Evolutionary conservation across 2,113 vertebrate genomes (phyloP).

Genomic region (Cyanoderma ruficeps): DNA sequence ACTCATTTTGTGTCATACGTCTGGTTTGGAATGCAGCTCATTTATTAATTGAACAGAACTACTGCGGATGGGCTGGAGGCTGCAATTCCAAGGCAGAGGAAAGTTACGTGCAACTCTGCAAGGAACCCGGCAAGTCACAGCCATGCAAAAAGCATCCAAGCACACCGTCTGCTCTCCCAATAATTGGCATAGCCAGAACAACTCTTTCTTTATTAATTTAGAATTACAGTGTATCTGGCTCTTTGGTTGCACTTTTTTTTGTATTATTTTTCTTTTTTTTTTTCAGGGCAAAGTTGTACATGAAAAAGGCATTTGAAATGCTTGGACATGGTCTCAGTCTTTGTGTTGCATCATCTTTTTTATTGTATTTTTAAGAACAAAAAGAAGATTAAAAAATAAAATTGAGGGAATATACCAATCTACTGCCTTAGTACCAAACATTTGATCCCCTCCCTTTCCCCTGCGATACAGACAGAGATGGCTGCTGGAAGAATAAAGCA

Average conservation of each 20-base stretch:
- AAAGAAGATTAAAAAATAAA: not conserved
- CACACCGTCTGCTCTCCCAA: not conserved
- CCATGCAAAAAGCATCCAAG: not conserved
- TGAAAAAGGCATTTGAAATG: not conserved
- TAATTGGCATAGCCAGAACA: not conserved
- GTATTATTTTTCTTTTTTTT: not conserved
- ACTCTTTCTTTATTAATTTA: not conserved
- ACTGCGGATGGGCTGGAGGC: not conserved
- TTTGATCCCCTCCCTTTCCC: not conserved
- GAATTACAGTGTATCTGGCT: not conserved
- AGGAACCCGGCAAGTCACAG: not conserved
- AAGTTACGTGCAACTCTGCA: slow-evolving; percentile 12
- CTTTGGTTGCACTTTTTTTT: not conserved
- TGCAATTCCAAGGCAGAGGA: slow-evolving; percentile 23
- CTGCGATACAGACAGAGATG: not conserved
- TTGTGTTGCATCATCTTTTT: not conserved
- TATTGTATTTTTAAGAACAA: not conserved
- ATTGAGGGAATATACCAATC: not conserved
- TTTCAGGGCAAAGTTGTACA: not conserved
- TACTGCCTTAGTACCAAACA: not conserved
- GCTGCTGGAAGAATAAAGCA: slow-evolving; percentile 23
- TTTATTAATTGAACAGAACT: not conserved
- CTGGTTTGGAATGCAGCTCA: slow-evolving; percentile 31
- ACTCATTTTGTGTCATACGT: not conserved
- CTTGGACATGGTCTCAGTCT: not conserved